phyloP scores from a whole-genome alignment of 2,888 invertebrate genomes.

The Tridacna gigas region DNA sequence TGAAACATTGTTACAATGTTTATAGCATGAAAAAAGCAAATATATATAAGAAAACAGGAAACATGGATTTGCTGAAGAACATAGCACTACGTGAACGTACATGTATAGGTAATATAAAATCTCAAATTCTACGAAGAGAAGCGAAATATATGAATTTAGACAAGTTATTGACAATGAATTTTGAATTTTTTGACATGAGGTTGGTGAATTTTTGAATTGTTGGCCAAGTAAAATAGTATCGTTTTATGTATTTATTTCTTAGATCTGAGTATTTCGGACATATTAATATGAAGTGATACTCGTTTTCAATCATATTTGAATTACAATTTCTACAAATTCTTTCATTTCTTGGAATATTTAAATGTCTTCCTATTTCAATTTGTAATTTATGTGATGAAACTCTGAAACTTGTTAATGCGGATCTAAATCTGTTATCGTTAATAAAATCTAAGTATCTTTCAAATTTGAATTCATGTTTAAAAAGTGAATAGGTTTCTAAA shows the following conservation, averaged over 20 bases:
- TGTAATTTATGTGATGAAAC: constrained; percentile 7
- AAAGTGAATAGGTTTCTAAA: neutral
- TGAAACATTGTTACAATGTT: neutral
- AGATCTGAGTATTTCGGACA: constrained; percentile 14
- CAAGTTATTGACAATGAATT: neutral
- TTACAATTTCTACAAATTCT: constrained; percentile 6
- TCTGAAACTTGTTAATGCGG: neutral
- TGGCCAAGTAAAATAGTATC: constrained; percentile 8
- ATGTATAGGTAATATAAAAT: neutral
- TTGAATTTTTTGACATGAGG: neutral
- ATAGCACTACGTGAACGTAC: no score
- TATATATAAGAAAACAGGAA: neutral
- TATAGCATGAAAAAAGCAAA: neutral
- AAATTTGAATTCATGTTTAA: neutral
- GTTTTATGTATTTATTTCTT: constrained; percentile 5
- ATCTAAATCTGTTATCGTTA: neutral
- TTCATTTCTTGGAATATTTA: neutral
- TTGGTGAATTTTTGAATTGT: neutral
- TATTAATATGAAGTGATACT: neutral
- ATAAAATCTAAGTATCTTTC: constrained; percentile 9
- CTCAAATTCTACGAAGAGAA: neutral
- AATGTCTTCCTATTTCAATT: constrained; percentile 8
- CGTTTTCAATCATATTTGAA: constrained; percentile 1
- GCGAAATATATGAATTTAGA: constrained; percentile 14
- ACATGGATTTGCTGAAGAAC: neutral